phyloP scores from a whole-genome alignment of 1,140 invertebrate species.

The Drosophila repleta region DNA sequence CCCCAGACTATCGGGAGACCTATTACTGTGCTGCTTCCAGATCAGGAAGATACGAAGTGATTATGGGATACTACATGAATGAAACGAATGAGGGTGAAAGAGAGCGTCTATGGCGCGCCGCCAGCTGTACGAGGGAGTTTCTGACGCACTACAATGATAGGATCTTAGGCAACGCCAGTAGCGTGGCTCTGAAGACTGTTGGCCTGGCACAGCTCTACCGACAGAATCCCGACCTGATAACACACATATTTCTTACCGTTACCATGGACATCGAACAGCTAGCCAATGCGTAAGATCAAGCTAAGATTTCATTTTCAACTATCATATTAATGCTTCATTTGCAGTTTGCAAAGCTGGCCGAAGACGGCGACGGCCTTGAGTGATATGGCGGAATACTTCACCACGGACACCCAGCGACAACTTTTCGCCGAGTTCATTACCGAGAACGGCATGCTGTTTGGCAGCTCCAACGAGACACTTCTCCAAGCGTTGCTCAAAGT shows the following conservation, averaged over 20 bases:
- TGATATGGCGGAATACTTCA: constrained; percentile 83
- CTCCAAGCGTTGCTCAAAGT: constrained; percentile 36
- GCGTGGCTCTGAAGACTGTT: constrained; percentile 37
- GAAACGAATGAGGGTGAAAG: constrained; percentile 46
- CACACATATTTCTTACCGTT: constrained; percentile 54
- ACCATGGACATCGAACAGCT: constrained; percentile 42
- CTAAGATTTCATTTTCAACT: neutral
- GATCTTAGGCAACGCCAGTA: constrained; percentile 32
- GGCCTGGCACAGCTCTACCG: constrained; percentile 82
- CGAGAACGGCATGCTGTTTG: constrained; percentile 45
- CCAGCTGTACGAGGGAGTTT: constrained; percentile 55
- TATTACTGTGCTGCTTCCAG: constrained; percentile 86
- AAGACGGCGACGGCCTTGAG: constrained; percentile 79
- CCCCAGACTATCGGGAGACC: constrained; percentile 85
- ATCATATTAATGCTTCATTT: constrained; percentile 22
- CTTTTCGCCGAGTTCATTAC: constrained; percentile 47
- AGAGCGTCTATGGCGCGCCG: constrained; percentile 49
- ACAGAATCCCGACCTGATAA: constrained; percentile 81
- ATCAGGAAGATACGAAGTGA: constrained; percentile 58
- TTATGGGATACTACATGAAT: constrained; percentile 16
- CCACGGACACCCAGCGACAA: constrained; percentile 83
- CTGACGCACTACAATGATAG: constrained; percentile 31
- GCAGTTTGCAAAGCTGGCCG: constrained; percentile 75
- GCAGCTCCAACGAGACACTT: constrained; percentile 29
- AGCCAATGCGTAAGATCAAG: constrained; percentile 56